Evolutionary conservation across 2,888 invertebrate species (phyloP), one percentile per base, ranked within the genome.

Genomic region (Cheilosia pagana): DNA sequence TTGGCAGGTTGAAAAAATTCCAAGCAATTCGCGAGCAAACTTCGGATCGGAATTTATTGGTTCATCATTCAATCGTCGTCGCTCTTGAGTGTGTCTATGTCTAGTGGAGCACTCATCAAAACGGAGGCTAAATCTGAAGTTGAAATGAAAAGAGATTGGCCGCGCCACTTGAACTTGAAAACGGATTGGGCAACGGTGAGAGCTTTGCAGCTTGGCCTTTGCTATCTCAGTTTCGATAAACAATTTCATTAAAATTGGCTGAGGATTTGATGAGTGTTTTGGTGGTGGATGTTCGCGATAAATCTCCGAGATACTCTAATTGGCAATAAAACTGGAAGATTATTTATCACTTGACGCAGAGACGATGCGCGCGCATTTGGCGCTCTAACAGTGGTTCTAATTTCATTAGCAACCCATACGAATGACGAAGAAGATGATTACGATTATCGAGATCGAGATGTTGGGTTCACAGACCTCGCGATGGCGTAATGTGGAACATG

Each of bases 131-230:
- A 12, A n/a, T 52, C 52, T n/a, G 19, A 28, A 41, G 41, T 25
- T n/a, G 53, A 28, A 43, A 43, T 25, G 60, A 43, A 68, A 57
- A 60, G 71, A 52, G 71, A 72, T 19, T 50, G 62, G 60, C 39
- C 19, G 68, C 19, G 68, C 14, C 52, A 31, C 39, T 83, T 83
- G 78, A 83, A 83, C 83, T 83, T 83, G 83, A 83, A 83, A 52
- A 57, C 8, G 14, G n/a, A 48, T 23, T 62, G 39, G 45, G 23
- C 23, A 50, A 21, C 67, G 63, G 16, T 8, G 25, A 25, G 25
- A 25, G 25, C 5, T 21, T 12, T 7, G n/a, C 23, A 4, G 28
- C 7, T 16, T 50, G 23, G 21, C 53, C 16, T 62, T 23, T 45
- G 25, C 12, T 35, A 3, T 12, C 23, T 8, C 16, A n/a, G 59